Conservation (phyloP, 2,888 invertebrate species). For the Coronaproctus castanopsis region DNA sequence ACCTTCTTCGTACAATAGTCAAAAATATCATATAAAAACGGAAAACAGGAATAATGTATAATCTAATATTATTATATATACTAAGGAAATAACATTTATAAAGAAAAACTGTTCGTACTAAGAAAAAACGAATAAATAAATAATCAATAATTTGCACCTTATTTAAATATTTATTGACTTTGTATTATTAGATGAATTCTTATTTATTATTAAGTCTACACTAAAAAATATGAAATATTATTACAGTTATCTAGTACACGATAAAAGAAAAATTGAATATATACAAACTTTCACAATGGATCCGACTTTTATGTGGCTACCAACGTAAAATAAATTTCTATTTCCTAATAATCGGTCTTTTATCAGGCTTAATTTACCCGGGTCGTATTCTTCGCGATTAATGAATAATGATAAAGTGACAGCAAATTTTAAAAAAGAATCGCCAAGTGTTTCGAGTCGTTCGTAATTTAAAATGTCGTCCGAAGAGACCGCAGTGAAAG, state of each 20-base stretch:
- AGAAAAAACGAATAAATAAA: neutral
- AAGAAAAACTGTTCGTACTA: no score
- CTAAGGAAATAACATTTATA: no score
- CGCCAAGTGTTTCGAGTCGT: conserved; percentile 68
- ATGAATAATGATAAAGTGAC: conserved; percentile 50
- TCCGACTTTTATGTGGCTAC: conserved; percentile 21
- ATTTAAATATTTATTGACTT: no score
- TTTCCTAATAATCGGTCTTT: conserved; percentile 57
- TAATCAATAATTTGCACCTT: neutral
- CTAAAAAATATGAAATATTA: no score
- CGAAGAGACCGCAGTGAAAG: conserved; percentile 49
- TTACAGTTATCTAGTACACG: neutral
- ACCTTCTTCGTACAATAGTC: no score
- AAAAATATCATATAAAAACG: no score
- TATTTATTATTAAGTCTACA: no score
- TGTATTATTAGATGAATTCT: no score
- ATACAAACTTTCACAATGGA: conserved; percentile 17
- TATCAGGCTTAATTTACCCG: conserved; percentile 56
- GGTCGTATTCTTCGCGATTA: conserved; percentile 43
- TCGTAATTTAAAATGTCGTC: conserved; percentile 62
- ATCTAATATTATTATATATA: no score
- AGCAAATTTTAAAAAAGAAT: conserved; percentile 67
- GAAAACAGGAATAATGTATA: no score
- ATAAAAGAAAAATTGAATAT: neutral
- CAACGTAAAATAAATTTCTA: conserved; percentile 65